Evolutionary conservation across 2,888 invertebrate genomes (phyloP).

Genomic region (Eurytoma adleriae): DNA sequence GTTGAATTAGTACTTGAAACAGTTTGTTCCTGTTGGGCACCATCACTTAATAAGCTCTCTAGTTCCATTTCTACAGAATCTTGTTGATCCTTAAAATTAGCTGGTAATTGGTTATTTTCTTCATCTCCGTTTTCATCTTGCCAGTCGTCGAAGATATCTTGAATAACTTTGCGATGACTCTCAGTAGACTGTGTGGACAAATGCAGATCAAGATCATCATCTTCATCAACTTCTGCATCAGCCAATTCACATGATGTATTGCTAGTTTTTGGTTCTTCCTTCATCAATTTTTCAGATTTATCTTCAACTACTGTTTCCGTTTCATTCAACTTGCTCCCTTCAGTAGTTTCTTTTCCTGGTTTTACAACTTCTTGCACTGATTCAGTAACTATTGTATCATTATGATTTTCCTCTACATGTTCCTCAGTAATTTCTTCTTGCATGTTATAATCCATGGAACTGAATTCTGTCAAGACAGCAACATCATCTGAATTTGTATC

Average conservation of each 20-base stretch:
- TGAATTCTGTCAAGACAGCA: conserved; percentile 52
- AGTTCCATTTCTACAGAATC: conserved; percentile 55
- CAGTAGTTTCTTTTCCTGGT: not conserved
- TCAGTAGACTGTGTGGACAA: conserved; percentile 49
- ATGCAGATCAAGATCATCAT: conserved; percentile 42
- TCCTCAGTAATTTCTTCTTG: conserved; percentile 11
- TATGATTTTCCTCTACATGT: not conserved
- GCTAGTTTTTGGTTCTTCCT: conserved; percentile 4
- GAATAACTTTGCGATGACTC: conserved; percentile 70
- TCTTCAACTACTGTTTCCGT: not conserved
- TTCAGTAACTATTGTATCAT: not conserved
- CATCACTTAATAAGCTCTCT: conserved; percentile 60
- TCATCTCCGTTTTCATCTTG: conserved; percentile 71
- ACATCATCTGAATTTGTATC: conserved; percentile 51
- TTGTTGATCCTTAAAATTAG: conserved; percentile 52
- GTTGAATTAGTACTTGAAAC: conserved; percentile 26
- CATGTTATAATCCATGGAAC: conserved; percentile 39
- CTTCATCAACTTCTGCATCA: conserved; percentile 4
- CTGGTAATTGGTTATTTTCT: conserved; percentile 59
- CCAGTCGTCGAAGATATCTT: conserved; percentile 75
- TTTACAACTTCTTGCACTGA: not conserved
- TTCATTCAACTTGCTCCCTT: not conserved
- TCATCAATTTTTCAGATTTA: not conserved
- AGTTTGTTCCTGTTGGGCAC: conserved; percentile 58
- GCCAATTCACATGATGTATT: conserved; percentile 13